These are phyloP conservation scores for Trichogramma dendrolimi DNA, from an alignment of 2,888 invertebrate species.

Conservation along the genomic window DNA sequence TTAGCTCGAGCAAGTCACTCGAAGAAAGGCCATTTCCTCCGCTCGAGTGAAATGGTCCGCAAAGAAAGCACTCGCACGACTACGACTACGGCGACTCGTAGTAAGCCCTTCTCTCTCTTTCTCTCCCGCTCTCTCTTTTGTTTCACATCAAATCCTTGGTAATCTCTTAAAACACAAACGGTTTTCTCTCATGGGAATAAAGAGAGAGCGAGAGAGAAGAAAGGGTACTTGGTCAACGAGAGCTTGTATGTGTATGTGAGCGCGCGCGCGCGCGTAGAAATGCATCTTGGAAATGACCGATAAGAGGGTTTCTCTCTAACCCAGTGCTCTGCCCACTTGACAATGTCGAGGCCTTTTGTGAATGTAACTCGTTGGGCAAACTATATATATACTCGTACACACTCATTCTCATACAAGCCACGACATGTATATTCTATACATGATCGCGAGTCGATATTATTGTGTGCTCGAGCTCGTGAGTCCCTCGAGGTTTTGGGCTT, in stretches of 20 bases:
- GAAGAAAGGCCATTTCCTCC: too few relatives aligned
- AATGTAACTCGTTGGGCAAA: background rate
- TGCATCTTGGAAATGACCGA: conserved; percentile 37
- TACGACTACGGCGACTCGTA: too few relatives aligned
- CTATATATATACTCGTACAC: too few relatives aligned
- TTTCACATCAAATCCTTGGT: background rate
- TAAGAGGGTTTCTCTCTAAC: conserved; percentile 28
- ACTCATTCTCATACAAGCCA: too few relatives aligned
- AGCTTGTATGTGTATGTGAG: background rate
- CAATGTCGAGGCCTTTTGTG: conserved; percentile 33
- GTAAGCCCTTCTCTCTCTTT: too few relatives aligned
- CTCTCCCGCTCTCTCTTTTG: background rate
- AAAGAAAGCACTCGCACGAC: too few relatives aligned
- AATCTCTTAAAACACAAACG: conserved; percentile 19
- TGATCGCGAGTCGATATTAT: too few relatives aligned
- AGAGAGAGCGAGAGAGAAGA: conserved; percentile 2
- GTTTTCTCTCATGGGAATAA: conserved; percentile 10
- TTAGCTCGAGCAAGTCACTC: too few relatives aligned
- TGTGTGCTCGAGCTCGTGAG: background rate
- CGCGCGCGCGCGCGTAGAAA: conserved; percentile 4
- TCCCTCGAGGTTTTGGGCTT: conserved; percentile 21
- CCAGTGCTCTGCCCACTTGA: conserved; percentile 24
- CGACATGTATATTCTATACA: too few relatives aligned
- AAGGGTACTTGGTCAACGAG: conserved; percentile 28
- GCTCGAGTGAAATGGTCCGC: too few relatives aligned